Evolutionary conservation across 2,113 vertebrate genomes (phyloP), one percentile per base, ranked within the genome.

Genomic region (Vulpes vulpes): DNA sequence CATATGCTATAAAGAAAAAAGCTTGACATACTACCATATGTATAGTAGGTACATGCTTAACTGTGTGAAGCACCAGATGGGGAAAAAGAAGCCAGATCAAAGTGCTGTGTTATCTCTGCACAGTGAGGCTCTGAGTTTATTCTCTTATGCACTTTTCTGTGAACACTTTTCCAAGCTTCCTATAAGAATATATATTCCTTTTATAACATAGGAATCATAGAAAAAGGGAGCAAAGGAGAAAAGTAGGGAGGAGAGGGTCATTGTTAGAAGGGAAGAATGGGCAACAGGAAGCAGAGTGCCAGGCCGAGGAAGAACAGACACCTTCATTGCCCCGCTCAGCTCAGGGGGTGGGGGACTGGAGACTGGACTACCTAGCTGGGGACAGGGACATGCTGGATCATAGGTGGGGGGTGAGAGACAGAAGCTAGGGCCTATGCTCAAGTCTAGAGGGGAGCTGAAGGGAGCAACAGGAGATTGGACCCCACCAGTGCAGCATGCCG

Each of bases 151-250:
- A 3, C 53, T 60, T 49, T 82, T 71, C 74, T n/a, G 53, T 43
- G 60, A 12, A 1, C 8, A 1, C 8, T 25, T 35, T 71, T 27
- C 84, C 57, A 53, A 11, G 49, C 57, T 89, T 65, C 55, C 91
- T 86, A 11, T 4, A 71, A 35, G 19, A 51, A 51, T 8, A 27
- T 8, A 64, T 7, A 55, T 38, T 84, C 59, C n/a, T 92, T 62
- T 83, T 60, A 10, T 35, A 49, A 51, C 32, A 3, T 25, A 19
- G 71, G 25, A 49, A 55, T 76, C 94, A 10, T 11, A 43, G 19
- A 25, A 67, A 89, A 51, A 73, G 30, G 65, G 38, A 89, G 23
- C 88, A 55, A 91, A 91, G 22, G 16, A 84, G 79, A 89, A 73
- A 69, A 17, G 25, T 3, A 17, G 38, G 53, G 55, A 84, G 59